Conservation (phyloP, 2,888 invertebrate species). For the Thecocarcelia acutangulata region DNA sequence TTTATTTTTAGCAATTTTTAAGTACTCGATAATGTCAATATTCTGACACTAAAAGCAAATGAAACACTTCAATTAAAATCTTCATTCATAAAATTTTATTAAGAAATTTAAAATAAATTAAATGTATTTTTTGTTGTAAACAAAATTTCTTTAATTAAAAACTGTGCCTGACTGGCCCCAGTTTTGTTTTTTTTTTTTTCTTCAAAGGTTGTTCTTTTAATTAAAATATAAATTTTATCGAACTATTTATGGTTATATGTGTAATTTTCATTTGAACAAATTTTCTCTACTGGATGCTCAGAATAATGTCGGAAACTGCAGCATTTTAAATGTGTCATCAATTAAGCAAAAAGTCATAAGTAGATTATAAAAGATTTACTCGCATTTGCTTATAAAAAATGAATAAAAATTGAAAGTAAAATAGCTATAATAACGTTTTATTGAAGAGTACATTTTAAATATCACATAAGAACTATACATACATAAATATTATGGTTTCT, state of each 20-base stretch:
- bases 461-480: too few species aligned
- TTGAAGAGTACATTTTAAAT: too few species aligned
- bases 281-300: too few species aligned
- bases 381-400: conserved; percentile 14
- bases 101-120: conserved; percentile 43
- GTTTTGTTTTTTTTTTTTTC: background rate
- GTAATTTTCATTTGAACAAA: conserved; percentile 53
- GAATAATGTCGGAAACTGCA: conserved; percentile 20
- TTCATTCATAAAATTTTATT: conserved; percentile 34
- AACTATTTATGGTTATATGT: conserved; percentile 59
- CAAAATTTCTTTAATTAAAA: conserved; percentile 53
- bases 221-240: conserved; percentile 64
- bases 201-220: conserved; percentile 49
- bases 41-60: conserved; percentile 2
- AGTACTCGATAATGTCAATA: conserved; percentile 47
- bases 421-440: too few species aligned
- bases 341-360: conserved; percentile 38
- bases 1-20: conserved; percentile 31
- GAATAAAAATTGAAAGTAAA: conserved; percentile 32
- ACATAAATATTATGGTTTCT: conserved; percentile 54
- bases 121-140: conserved; percentile 34
- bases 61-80: conserved; percentile 5
- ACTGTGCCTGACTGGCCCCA: conserved; percentile 25
- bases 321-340: conserved; percentile 59
- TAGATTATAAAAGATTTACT: conserved; percentile 1